Evolutionary conservation across 2,797 vertebrate species (phyloP).

Genomic region (Lacerta viridis): DNA sequence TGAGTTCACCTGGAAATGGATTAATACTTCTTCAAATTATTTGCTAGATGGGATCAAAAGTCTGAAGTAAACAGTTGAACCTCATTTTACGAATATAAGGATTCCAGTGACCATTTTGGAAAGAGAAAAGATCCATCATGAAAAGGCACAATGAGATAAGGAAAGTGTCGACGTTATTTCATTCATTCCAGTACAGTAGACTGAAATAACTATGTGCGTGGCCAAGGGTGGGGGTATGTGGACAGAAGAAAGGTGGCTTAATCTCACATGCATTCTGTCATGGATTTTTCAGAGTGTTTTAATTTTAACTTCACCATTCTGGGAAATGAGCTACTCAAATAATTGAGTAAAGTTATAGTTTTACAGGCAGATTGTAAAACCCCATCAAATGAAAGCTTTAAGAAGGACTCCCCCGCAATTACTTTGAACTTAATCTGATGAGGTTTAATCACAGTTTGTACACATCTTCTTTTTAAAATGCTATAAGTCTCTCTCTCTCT

Average conservation of each 20-base stretch:
- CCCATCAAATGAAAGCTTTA: constrained; percentile 71
- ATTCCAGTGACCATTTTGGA: constrained; percentile 25
- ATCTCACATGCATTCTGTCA: constrained; percentile 66
- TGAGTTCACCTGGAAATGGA: constrained; percentile 55
- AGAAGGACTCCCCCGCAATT: constrained; percentile 65
- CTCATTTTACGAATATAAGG: not conserved
- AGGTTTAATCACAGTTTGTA: constrained; percentile 75
- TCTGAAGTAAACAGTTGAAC: constrained; percentile 45
- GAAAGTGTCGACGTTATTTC: constrained; percentile 70
- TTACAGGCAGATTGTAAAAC: constrained; percentile 71
- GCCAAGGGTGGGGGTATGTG: constrained; percentile 56
- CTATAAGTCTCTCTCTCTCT: constrained; percentile 39
- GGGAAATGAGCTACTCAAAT: constrained; percentile 68
- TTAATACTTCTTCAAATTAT: constrained; percentile 30
- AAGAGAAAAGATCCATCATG: constrained; percentile 35
- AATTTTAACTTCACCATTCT: constrained; percentile 74
- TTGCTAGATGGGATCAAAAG: constrained; percentile 2
- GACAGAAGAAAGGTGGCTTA: constrained; percentile 71
- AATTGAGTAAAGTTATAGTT: constrained; percentile 69
- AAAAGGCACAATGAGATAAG: constrained; percentile 67
- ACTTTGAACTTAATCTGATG: constrained; percentile 76
- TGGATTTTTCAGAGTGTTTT: constrained; percentile 65
- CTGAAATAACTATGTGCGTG: constrained; percentile 24
- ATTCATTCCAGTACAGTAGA: constrained; percentile 52
- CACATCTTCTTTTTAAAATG: constrained; percentile 73